Evolutionary conservation across 2,797 vertebrate species (phyloP), one percentile per base, ranked within the genome.

Genomic region (Choloepus didactylus): DNA sequence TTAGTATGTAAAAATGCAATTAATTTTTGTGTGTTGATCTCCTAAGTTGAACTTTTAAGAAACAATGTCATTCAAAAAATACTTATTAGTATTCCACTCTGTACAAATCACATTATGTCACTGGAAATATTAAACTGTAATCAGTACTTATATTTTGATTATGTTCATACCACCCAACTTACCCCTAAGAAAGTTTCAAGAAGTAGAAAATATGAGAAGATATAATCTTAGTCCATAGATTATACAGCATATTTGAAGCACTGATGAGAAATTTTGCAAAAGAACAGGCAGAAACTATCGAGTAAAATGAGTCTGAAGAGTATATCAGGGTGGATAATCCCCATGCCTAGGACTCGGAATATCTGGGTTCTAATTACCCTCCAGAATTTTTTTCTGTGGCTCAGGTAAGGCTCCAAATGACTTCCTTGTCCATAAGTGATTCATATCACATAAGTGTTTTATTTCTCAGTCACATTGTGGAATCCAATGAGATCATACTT

Each of bases 201-300:
- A 93, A 77, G 70, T 85, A 62, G 91, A 95, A 92, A 93, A n/a
- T 31, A 16, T 27, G 59, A 72, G 49, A 92, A 89, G 23, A 23
- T 16, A 38, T 25, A 60, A 95, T 38, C 79, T 89, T 38, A 60
- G 87, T 75, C 31, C 44, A 21, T 25, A 46, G 44, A 75, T 87
- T 38, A 46, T 25, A 64, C 1, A 60, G 16, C 12, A 38, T 70
- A 25, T n/a, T 16, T 87, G 35, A 83, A 92, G 38, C 67, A 80
- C 9, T 2, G 19, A 62, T 66, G 79, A 69, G 59, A 85, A 86
- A 31, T 51, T 76, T 87, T 46, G 4, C 64, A 87, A 95, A 96
- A 49, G 9, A 10, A 49, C 35, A 46, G n/a, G 56, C 66, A 80
- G 77, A 83, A 89, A 84, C 10, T 73, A 11, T 69, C 94, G 18